Conservation (phyloP, 2,113 vertebrate genomes). For the Cacatua alba region DNA sequence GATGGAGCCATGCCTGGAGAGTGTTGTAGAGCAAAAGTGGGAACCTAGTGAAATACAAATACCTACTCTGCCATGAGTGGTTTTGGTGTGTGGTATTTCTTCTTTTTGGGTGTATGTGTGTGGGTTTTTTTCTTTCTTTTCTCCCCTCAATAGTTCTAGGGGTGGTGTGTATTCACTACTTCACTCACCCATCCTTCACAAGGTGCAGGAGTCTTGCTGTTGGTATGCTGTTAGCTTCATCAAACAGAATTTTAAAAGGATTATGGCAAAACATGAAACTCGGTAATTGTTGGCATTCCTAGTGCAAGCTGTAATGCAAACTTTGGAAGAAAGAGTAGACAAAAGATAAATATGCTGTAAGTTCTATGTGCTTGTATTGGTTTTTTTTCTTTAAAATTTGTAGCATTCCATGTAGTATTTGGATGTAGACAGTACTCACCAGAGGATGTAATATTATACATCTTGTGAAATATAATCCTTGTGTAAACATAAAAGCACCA, state of each 20-base stretch:
- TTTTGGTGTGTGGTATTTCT: neutral
- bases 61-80: neutral
- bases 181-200: rapidly evolving
- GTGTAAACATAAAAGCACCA: neutral
- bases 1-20: neutral
- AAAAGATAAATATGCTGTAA: neutral
- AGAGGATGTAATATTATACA: neutral
- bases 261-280: neutral
- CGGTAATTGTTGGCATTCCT: neutral
- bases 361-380: neutral
- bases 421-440: neutral
- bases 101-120: neutral
- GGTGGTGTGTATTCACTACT: neutral
- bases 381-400: neutral
- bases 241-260: neutral
- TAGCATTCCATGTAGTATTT: neutral
- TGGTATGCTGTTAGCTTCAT: neutral
- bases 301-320: neutral
- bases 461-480: neutral
- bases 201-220: neutral
- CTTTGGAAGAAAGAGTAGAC: neutral
- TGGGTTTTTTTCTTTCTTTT: neutral
- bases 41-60: neutral
- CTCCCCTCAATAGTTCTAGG: neutral
- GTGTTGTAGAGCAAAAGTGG: neutral